Conservation (phyloP, 2,797 vertebrate genomes). For the Monodelphis domestica region DNA sequence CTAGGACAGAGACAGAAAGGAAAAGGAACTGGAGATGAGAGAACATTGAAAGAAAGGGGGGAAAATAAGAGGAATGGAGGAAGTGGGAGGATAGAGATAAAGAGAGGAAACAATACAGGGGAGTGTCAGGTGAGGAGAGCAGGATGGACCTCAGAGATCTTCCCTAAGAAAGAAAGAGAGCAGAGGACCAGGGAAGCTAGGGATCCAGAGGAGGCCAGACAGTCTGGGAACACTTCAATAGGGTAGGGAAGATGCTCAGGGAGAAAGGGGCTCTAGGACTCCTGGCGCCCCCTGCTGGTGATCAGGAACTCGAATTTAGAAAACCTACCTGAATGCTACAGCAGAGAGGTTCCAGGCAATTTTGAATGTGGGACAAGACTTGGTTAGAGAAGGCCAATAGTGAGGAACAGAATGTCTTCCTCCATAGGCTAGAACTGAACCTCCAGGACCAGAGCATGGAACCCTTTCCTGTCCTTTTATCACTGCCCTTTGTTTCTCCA, state of each 20-base stretch:
- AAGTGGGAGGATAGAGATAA: neutral
- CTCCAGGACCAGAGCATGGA: neutral
- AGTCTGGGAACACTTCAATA: neutral
- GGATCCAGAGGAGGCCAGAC: neutral
- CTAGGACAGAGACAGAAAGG: neutral
- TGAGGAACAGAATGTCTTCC: neutral
- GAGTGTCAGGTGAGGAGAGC: neutral
- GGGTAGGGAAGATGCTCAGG: neutral
- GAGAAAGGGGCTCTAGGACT: neutral
- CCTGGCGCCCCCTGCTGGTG: constrained; percentile 72
- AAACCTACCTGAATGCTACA: rapidly evolving
- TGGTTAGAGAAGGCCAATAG: neutral
- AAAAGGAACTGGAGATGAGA: neutral
- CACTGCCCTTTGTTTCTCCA: neutral
- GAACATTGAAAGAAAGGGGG: neutral
- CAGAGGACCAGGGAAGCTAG: neutral
- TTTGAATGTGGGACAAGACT: neutral
- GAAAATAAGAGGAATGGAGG: neutral
- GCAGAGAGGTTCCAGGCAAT: rapidly evolving
- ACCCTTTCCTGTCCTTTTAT: neutral
- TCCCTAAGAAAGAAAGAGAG: neutral
- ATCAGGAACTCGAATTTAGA: neutral
- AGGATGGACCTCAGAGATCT: neutral
- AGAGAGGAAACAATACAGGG: neutral
- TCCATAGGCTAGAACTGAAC: neutral